A percentile compares a stretch with the other conserved stretches of the same genome.
These are phyloP conservation scores for Drosophila mayri DNA, from an alignment of 1,140 invertebrate genomes.

Conservation along the genomic window DNA sequence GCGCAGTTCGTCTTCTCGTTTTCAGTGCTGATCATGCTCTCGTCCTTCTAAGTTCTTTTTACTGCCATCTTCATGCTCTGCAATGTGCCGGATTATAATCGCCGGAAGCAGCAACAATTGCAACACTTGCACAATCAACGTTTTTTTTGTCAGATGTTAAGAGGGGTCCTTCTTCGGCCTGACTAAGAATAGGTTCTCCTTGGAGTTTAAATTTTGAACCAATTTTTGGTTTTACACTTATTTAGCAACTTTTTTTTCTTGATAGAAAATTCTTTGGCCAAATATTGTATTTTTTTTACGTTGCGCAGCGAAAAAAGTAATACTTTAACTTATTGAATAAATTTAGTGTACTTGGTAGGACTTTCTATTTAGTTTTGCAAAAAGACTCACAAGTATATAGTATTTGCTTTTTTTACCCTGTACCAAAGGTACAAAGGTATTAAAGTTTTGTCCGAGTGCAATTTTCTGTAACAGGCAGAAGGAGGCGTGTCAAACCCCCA, in stretches of 20 bases:
- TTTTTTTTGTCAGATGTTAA: constrained; percentile 73
- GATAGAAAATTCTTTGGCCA: constrained; percentile 41
- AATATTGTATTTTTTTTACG: constrained; percentile 52
- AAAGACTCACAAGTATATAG: constrained; percentile 53
- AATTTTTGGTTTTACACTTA: constrained; percentile 67
- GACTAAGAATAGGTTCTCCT: constrained; percentile 4
- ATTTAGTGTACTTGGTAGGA: constrained; percentile 76
- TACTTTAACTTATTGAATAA: constrained; percentile 81
- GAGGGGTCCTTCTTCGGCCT: constrained; percentile 1
- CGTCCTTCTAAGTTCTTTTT: constrained; percentile 73
- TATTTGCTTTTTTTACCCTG: constrained; percentile 42
- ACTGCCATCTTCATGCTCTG: constrained; percentile 75
- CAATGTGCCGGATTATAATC: constrained; percentile 63
- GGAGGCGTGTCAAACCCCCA: too few relatives aligned
- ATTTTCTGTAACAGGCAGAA: too few relatives aligned
- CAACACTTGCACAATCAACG: constrained; percentile 66
- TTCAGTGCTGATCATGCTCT: constrained; percentile 77
- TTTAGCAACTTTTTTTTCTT: constrained; percentile 20
- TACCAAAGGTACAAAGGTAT: too few relatives aligned
- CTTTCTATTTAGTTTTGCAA: constrained; percentile 78
- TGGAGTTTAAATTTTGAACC: constrained; percentile 62
- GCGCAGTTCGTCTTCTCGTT: constrained; percentile 80
- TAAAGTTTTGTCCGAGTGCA: too few relatives aligned
- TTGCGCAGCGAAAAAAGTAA: constrained; percentile 70
- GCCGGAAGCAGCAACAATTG: constrained; percentile 57